Evolutionary conservation across 1,140 invertebrate genomes (phyloP), one percentile per base, ranked within the genome.

Genomic region (Drosophila mauritiana): DNA sequence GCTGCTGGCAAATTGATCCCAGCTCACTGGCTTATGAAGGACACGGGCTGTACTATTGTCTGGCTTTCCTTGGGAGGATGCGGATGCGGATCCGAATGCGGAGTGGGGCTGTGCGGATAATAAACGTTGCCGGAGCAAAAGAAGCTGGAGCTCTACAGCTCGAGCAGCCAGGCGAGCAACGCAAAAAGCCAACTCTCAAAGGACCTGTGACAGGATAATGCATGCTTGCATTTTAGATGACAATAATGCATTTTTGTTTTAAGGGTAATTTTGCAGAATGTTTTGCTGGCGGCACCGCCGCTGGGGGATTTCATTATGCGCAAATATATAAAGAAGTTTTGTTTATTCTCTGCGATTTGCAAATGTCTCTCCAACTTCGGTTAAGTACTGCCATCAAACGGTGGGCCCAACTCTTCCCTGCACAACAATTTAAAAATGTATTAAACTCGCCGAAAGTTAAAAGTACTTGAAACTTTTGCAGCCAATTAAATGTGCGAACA

Each of bases 161-260:
- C 55, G 13, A 57, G 67, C 76, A 64, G 59, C 77, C 39, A 67
- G 53, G 54, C 69, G 59, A 63, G 61, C 51, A 67, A 73, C 83
- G 79, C 65, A 89, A 80, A 84, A 84, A 81, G 79, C 73, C 62
- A 89, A 78, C 61, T 91, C 90, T 82, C 90, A 89, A 82, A 91
- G 90, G 90, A 91, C 78, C 81, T 91, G 83, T 91, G 90, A 90
- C 90, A 91, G 84, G 86, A 88, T 91, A 91, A 91, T 91, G 90
- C 86, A 91, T 89, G 76, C 83, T 81, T 91, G 90, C 90, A 91
- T 91, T 91, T 89, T 84, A 91, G 81, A 91, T 91, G 83, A 91
- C 83, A 89, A 91, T 88, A 91, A 91, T 88, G 85, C 80, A 90
- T 91, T 90, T 91, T 90, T 90, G 78, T 90, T 90, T 90, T 90